Percentiles rank a stretch among this genome's conserved stretches.
These are phyloP conservation scores for Fregetta grallaria DNA, from an alignment of 2,113 vertebrate species.

Conservation along the genomic window DNA sequence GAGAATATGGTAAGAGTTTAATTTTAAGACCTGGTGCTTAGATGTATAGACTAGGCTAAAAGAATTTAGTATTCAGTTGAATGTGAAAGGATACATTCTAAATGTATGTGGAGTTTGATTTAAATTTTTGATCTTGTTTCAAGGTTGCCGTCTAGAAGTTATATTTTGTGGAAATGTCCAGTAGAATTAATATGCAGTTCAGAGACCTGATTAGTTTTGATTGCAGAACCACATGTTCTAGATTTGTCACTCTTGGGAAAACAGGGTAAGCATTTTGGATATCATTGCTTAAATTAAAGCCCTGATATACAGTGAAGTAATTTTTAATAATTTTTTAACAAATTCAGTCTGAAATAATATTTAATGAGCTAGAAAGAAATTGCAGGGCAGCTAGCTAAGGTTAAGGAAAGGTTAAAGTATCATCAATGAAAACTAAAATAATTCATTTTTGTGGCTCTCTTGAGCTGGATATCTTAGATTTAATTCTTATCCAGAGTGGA, in stretches of 20 bases:
- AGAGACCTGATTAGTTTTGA: not conserved
- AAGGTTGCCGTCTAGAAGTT: not conserved
- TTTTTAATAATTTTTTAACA: not conserved
- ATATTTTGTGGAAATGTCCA: not conserved
- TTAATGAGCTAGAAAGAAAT: not conserved
- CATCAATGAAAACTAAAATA: not conserved
- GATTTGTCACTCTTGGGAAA: not conserved
- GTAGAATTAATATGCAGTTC: not conserved
- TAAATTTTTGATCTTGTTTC: not conserved
- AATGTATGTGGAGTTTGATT: not conserved
- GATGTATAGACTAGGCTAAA: not conserved
- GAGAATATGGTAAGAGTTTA: not conserved
- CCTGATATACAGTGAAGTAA: not conserved
- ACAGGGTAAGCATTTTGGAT: not conserved
- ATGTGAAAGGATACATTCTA: not conserved
- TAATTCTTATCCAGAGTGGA: not conserved
- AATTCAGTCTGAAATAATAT: not conserved
- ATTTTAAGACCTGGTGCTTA: slow-evolving; percentile 15
- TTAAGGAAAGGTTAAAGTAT: not conserved
- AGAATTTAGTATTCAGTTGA: not conserved
- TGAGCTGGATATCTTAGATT: not conserved
- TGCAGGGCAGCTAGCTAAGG: not conserved
- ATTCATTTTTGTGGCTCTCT: not conserved
- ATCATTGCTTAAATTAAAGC: not conserved
- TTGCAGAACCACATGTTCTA: not conserved